Percentiles rank a stretch among this genome's conserved stretches.
Evolutionary conservation across 2,797 vertebrate genomes (phyloP).

Genomic region (Lagodon rhomboides): DNA sequence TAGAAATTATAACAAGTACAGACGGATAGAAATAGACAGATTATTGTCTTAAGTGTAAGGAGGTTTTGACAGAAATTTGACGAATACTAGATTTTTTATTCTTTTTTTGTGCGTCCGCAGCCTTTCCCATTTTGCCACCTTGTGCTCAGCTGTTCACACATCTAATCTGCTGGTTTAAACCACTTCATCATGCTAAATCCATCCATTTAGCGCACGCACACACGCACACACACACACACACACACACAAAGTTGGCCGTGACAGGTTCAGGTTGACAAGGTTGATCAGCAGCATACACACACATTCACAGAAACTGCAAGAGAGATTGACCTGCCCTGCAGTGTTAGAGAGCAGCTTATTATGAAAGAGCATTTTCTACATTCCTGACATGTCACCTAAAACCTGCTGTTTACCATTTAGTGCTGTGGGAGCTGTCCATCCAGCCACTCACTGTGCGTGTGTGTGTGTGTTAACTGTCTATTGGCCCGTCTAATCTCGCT

Average conservation of each 20-base stretch:
- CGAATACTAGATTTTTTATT: too few species aligned
- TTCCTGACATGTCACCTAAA: conserved; percentile 87
- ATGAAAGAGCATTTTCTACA: conserved; percentile 89
- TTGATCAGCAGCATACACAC: conserved; percentile 21
- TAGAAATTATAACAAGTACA: too few species aligned
- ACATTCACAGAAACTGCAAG: conserved; percentile 34
- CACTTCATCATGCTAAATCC: conserved; percentile 61
- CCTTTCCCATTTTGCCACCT: conserved; percentile 37
- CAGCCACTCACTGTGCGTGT: conserved; percentile 23
- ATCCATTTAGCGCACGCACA: conserved; percentile 47
- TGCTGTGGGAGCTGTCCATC: conserved; percentile 84
- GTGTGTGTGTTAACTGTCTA: conserved; percentile 45
- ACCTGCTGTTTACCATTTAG: conserved; percentile 90
- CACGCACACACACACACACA: conserved; percentile 23
- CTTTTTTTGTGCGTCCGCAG: too few species aligned
- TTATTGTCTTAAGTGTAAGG: too few species aligned
- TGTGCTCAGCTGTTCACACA: conserved; percentile 56
- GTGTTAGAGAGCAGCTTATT: conserved; percentile 68
- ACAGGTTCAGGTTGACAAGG: conserved; percentile 35
- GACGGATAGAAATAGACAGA: too few species aligned
- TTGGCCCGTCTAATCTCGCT: conserved; percentile 57
- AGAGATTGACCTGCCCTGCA: conserved; percentile 62
- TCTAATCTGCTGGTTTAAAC: conserved; percentile 60
- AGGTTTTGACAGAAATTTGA: too few species aligned
- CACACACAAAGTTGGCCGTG: conserved; percentile 18